These are phyloP conservation scores for Allolobophora icterica DNA, from an alignment of 2,888 invertebrate species.

Conservation along the genomic window DNA sequence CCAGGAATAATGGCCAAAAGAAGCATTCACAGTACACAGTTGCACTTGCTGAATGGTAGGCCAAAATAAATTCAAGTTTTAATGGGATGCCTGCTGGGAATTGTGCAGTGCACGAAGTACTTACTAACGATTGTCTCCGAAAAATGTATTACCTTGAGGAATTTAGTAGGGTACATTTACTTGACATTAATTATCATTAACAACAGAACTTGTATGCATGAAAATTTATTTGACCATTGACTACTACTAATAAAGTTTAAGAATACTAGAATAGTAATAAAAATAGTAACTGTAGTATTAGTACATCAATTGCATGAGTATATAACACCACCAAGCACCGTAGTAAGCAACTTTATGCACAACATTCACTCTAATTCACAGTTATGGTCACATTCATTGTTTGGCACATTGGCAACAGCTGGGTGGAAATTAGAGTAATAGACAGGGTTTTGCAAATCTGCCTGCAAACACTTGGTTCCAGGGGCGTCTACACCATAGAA, in stretches of 20 bases:
- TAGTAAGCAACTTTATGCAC: not conserved
- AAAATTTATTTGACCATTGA: not conserved
- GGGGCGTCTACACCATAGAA: no score
- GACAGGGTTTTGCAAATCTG: not conserved
- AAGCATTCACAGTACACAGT: not conserved
- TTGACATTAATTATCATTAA: no score
- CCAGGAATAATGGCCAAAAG: no score
- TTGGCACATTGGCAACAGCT: not conserved
- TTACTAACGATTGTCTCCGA: no score
- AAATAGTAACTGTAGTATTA: constrained; percentile 1
- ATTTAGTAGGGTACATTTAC: no score
- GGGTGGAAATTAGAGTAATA: no score
- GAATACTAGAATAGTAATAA: not conserved
- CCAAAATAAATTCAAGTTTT: no score
- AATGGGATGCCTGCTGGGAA: no score
- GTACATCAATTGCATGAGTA: not conserved
- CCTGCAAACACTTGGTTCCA: no score
- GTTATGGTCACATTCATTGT: not conserved
- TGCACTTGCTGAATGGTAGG: no score
- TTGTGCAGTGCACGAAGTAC: no score
- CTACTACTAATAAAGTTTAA: not conserved
- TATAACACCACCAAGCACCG: not conserved
- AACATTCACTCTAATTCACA: constrained; percentile 1
- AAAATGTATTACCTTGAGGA: no score
- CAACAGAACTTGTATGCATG: not conserved